A percentile compares a stretch with the other conserved stretches of the same genome.
Conservation (phyloP, 2,797 vertebrate species). For the Alfaro cultratus region DNA sequence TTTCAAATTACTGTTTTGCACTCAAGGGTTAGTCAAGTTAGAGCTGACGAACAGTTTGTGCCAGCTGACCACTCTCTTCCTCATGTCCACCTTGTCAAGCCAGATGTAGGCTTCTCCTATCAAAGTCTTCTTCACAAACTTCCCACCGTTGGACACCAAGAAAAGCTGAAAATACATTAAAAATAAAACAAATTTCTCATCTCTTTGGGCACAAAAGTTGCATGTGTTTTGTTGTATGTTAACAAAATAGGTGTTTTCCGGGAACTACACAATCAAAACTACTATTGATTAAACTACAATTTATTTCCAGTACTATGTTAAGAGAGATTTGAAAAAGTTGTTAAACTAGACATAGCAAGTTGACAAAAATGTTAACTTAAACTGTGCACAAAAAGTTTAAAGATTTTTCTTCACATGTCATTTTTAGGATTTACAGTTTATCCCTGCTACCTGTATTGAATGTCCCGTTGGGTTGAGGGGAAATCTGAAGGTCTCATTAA, state of each 20-base stretch:
- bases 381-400: background rate
- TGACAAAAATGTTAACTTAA: background rate
- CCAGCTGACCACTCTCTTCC: slow-evolving; percentile 98
- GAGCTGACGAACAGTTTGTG: slow-evolving; percentile 95
- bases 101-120: slow-evolving; percentile 98
- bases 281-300: background rate
- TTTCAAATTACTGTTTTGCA: slow-evolving; percentile 4
- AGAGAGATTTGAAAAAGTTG: background rate
- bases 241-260: background rate
- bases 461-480: slow-evolving; percentile 94
- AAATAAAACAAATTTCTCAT: slow-evolving; percentile 17
- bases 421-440: background rate
- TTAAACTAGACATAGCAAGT: background rate
- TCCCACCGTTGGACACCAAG: slow-evolving; percentile 96
- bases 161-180: slow-evolving; percentile 83
- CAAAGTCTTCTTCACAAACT: slow-evolving; percentile 98
- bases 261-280: background rate
- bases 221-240: background rate
- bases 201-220: background rate
- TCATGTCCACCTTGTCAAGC: slow-evolving; percentile 99
- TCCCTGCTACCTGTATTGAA: slow-evolving; percentile 89
- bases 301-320: background rate
- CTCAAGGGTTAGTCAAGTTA: slow-evolving; percentile 87
- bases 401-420: background rate
- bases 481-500: slow-evolving; percentile 97